Conservation (phyloP, 2,797 vertebrate genomes). For the Avahi laniger region DNA sequence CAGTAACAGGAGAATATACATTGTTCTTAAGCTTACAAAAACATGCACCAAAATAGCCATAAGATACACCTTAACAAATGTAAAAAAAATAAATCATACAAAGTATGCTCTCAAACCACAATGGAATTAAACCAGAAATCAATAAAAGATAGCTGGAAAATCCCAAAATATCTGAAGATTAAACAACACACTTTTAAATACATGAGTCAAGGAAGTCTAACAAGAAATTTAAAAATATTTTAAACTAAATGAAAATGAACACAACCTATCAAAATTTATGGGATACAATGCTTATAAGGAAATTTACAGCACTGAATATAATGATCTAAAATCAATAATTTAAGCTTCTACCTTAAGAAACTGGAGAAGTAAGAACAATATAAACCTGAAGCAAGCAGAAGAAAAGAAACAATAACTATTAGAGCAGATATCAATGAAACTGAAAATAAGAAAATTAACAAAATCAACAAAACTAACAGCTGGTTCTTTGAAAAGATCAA, state of each 20-base stretch:
- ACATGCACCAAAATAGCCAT: background rate
- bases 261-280: background rate
- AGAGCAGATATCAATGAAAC: background rate
- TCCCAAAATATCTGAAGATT: background rate
- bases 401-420: background rate
- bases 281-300: background rate
- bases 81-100: background rate
- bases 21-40: background rate
- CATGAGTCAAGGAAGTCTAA: background rate
- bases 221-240: background rate
- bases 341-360: background rate
- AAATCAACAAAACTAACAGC: background rate
- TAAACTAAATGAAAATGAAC: background rate
- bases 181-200: background rate
- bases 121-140: background rate
- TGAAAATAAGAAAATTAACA: background rate
- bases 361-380: background rate
- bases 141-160: background rate
- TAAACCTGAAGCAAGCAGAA: background rate
- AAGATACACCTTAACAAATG: background rate
- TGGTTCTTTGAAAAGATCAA: background rate
- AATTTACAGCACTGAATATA: background rate
- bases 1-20: background rate
- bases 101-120: background rate
- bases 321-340: background rate